Evolutionary conservation across 2,888 invertebrate genomes (phyloP).

Genomic region (Lacanobia oleracea): DNA sequence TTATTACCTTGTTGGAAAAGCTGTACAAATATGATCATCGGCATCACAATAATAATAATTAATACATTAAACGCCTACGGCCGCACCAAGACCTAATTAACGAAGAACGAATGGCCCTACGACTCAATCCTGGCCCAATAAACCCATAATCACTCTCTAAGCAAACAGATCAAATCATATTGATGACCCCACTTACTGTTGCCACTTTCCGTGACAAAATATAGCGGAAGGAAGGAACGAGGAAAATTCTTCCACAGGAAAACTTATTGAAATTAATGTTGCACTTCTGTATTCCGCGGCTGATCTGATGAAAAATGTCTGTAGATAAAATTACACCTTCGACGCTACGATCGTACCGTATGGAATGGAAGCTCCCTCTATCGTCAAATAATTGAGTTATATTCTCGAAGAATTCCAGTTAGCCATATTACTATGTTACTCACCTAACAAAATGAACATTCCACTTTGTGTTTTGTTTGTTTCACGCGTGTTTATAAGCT

Average conservation of each 20-base stretch:
- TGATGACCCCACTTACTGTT: constrained; percentile 2
- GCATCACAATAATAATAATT: background rate
- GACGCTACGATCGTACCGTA: constrained; percentile 25
- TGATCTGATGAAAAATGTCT: constrained; percentile 67
- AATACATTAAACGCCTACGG: background rate
- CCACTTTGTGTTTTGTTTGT: constrained; percentile 18
- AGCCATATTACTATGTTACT: constrained; percentile 50
- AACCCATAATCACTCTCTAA: background rate
- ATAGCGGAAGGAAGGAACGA: background rate
- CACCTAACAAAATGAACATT: constrained; percentile 44
- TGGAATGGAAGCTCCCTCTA: constrained; percentile 19
- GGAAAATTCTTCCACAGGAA: constrained; percentile 6
- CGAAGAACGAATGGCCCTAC: background rate
- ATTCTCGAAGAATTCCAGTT: constrained; percentile 63
- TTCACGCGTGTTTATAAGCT: background rate
- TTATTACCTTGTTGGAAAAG: no score
- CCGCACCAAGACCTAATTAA: constrained; percentile 14
- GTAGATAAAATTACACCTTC: constrained; percentile 56
- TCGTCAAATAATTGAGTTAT: constrained; percentile 73
- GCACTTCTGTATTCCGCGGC: constrained; percentile 34
- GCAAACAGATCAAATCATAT: constrained; percentile 26
- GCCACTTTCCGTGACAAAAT: constrained; percentile 14
- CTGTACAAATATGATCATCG: background rate
- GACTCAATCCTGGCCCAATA: background rate
- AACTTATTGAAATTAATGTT: constrained; percentile 58